phyloP scores from a whole-genome alignment of 2,113 vertebrate species.

The Poicephalus gulielmi region DNA sequence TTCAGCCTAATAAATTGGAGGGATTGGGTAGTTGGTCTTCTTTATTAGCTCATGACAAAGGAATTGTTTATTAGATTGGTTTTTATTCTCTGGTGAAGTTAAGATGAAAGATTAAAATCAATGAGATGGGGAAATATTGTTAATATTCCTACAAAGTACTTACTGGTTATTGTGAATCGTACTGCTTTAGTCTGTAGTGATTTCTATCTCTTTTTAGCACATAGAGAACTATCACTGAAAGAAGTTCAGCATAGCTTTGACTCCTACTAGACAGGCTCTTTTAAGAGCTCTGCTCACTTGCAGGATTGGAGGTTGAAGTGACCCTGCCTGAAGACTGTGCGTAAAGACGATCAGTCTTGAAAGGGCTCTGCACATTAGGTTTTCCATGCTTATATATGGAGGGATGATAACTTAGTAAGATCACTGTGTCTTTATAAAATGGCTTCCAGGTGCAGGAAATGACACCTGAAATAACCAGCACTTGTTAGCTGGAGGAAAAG shows the following conservation, averaged over 20 bases:
- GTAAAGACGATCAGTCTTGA: not conserved
- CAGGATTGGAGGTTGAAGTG: not conserved
- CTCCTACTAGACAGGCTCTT: not conserved
- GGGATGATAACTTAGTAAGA: not conserved
- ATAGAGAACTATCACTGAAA: not conserved
- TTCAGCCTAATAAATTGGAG: not conserved
- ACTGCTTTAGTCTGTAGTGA: not conserved
- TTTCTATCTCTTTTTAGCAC: not conserved
- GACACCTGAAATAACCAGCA: not conserved
- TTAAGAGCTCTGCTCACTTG: not conserved
- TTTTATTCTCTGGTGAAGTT: not conserved
- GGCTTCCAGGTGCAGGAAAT: not conserved
- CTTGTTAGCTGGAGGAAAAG: not conserved
- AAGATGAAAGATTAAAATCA: not conserved
- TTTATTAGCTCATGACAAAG: not conserved
- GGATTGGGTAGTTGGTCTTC: not conserved
- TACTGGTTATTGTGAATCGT: not conserved
- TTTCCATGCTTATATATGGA: not conserved
- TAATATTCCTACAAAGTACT: not conserved
- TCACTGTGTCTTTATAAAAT: not conserved
- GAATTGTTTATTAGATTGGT: not conserved
- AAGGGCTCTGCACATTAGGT: not conserved
- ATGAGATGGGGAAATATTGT: not conserved
- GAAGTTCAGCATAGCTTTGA: not conserved
- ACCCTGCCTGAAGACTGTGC: not conserved